Percentiles rank a stretch among this genome's conserved stretches.
Conservation (phyloP, 2,113 vertebrate genomes). For the Talpa occidentalis region DNA sequence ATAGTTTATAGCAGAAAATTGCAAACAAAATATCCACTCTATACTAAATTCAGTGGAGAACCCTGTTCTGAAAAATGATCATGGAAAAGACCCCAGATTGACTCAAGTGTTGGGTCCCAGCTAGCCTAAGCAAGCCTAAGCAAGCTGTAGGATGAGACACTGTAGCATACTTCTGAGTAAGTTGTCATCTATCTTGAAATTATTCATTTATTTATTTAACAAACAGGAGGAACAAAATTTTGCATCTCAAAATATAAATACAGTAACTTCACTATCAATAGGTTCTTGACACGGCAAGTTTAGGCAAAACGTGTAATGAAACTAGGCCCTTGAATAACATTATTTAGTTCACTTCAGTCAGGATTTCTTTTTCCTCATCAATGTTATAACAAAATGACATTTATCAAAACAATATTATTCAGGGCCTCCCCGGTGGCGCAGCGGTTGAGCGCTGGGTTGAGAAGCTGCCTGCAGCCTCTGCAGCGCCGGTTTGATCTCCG, state of each 20-base stretch:
- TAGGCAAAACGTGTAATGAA: background rate
- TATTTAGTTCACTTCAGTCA: background rate
- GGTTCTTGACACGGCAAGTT: background rate
- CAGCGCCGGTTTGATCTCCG: no score
- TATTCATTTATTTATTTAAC: conserved; percentile 12
- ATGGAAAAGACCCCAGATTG: background rate
- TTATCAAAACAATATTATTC: background rate
- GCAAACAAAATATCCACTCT: background rate
- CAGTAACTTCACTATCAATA: background rate
- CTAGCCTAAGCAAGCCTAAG: background rate
- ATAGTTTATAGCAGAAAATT: background rate
- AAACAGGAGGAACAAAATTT: background rate
- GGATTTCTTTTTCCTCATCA: background rate
- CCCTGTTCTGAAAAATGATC: background rate
- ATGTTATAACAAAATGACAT: background rate
- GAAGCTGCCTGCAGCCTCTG: no score
- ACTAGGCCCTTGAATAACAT: background rate
- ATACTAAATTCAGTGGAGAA: background rate
- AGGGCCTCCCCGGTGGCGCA: no score
- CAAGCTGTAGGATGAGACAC: background rate
- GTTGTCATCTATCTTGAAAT: background rate
- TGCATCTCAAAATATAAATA: background rate
- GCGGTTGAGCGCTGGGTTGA: no score
- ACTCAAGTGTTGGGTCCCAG: background rate
- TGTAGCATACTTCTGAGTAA: background rate